These are phyloP conservation scores for Propithecus deckenii DNA, from an alignment of 2,797 vertebrate genomes.

Conservation along the genomic window DNA sequence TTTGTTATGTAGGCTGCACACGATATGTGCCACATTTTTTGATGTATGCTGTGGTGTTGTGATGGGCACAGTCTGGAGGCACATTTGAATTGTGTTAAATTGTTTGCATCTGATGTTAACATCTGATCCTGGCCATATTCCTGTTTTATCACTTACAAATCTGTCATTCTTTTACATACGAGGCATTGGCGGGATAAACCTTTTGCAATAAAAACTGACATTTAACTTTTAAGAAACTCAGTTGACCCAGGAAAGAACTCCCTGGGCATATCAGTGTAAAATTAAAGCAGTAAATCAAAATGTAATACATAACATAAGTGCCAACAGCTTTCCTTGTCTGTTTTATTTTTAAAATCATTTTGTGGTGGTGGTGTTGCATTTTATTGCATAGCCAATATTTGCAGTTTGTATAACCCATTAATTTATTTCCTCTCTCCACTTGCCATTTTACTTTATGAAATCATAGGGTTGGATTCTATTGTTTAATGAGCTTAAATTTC, in stretches of 20 bases:
- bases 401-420: background rate
- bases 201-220: conserved; percentile 59
- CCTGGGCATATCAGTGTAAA: conserved; percentile 36
- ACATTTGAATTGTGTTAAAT: conserved; percentile 29
- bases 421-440: background rate
- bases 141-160: conserved; percentile 47
- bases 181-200: conserved; percentile 37
- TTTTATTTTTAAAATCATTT: conserved; percentile 52
- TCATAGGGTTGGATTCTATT: background rate
- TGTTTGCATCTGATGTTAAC: conserved; percentile 37
- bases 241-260: conserved; percentile 59
- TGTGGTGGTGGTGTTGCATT: background rate
- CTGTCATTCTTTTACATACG: conserved; percentile 25
- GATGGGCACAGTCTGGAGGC: background rate
- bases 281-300: conserved; percentile 73
- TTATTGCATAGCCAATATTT: background rate
- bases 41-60: background rate
- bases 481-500: background rate
- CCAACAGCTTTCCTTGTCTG: conserved; percentile 7
- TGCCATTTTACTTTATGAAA: conserved; percentile 8
- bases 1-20: background rate
- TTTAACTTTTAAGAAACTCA: conserved; percentile 54
- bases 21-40: background rate
- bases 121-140: conserved; percentile 35
- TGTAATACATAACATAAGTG: conserved; percentile 8